phyloP scores from a whole-genome alignment of 2,888 invertebrate genomes.

The Diarsia dahlii region DNA sequence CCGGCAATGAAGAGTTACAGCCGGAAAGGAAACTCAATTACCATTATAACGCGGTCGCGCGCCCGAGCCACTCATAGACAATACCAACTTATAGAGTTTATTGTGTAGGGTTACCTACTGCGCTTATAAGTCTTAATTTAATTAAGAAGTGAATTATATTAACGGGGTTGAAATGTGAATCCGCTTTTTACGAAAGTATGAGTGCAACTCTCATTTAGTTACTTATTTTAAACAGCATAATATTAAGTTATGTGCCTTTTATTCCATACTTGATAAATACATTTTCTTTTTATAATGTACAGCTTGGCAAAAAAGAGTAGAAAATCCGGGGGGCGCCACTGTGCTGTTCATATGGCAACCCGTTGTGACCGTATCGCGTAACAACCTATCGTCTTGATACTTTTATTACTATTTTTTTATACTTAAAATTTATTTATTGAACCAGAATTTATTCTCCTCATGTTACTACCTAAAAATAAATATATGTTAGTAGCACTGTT shows the following conservation, averaged over 20 bases:
- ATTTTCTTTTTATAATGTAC: background rate
- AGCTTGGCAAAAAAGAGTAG: no score
- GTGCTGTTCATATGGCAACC: no score
- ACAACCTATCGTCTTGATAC: no score
- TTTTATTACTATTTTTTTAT: no score
- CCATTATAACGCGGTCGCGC: constrained; percentile 75
- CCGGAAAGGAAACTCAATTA: constrained; percentile 83
- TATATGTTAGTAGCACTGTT: no score
- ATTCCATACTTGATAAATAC: background rate
- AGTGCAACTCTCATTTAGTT: background rate
- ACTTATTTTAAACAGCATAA: background rate
- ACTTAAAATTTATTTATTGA: no score
- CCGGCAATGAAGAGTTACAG: constrained; percentile 62
- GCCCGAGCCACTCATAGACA: constrained; percentile 53
- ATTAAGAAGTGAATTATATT: constrained; percentile 3
- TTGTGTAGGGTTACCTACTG: constrained; percentile 51
- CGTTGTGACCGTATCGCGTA: no score
- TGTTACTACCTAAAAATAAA: no score
- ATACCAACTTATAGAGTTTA: constrained; percentile 58
- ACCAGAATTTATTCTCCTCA: no score
- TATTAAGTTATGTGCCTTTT: background rate
- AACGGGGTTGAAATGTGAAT: no score
- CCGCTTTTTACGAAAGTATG: background rate
- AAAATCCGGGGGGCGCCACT: no score
- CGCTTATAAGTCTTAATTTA: constrained; percentile 11